phyloP scores from a whole-genome alignment of 1,140 invertebrate genomes.

The Zophobas morio region DNA sequence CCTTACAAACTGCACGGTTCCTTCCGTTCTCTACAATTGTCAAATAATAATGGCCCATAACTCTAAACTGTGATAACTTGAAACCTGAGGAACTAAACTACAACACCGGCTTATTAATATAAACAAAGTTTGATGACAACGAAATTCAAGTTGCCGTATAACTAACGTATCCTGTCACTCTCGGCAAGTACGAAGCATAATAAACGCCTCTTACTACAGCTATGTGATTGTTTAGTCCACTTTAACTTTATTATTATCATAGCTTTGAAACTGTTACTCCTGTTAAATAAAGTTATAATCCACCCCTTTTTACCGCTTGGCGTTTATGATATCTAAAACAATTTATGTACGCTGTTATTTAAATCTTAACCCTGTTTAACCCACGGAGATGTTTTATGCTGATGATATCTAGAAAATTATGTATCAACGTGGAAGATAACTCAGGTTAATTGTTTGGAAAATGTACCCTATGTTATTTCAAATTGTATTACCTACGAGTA shows the following conservation, averaged over 20 bases:
- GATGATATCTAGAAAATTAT: too few relatives aligned
- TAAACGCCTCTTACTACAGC: conserved; percentile 11
- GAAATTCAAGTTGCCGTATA: conserved; percentile 16
- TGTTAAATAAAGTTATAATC: neutral
- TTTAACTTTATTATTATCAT: conserved; percentile 22
- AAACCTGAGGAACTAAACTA: conserved; percentile 15
- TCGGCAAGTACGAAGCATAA: conserved; percentile 9
- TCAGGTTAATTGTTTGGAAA: too few relatives aligned
- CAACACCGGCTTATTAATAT: neutral
- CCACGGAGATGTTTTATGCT: too few relatives aligned
- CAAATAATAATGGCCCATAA: neutral
- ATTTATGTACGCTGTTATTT: too few relatives aligned
- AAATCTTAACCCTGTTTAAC: too few relatives aligned
- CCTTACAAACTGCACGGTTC: too few relatives aligned
- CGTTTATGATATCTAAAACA: too few relatives aligned
- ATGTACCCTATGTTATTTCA: too few relatives aligned
- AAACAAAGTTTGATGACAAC: conserved; percentile 21
- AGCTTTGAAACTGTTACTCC: neutral
- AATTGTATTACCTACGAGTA: too few relatives aligned
- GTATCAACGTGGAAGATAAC: too few relatives aligned
- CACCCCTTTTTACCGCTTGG: too few relatives aligned
- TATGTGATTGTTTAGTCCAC: conserved; percentile 14
- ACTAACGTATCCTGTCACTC: conserved; percentile 23
- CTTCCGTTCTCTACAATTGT: neutral
- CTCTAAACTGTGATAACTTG: conserved; percentile 16